Percentiles rank a stretch among this genome's conserved stretches.
These are phyloP conservation scores for Ptilonorhynchus violaceus DNA, from an alignment of 2,113 vertebrate species.

Conservation along the genomic window DNA sequence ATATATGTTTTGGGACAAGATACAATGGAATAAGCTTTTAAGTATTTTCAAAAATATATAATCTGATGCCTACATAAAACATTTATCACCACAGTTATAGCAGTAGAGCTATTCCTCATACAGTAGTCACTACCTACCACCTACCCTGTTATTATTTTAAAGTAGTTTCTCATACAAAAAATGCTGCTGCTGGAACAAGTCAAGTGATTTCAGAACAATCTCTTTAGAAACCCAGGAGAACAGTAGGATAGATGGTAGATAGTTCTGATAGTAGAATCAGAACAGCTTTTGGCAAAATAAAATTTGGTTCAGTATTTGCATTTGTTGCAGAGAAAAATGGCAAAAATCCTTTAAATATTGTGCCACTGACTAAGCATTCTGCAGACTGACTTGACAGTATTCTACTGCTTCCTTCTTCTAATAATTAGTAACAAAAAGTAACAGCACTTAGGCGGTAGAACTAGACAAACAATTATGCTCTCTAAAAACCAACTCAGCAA, in stretches of 20 bases:
- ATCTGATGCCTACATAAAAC: neutral
- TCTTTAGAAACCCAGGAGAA: neutral
- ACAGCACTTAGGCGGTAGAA: neutral
- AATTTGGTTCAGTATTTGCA: neutral
- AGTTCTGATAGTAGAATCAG: neutral
- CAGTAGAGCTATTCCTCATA: neutral
- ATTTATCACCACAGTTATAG: neutral
- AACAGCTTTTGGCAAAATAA: neutral
- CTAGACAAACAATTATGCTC: neutral
- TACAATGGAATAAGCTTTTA: accelerated
- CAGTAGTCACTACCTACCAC: neutral
- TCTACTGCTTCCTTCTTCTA: neutral
- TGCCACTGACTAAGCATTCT: neutral
- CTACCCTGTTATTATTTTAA: neutral
- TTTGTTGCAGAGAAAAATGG: neutral
- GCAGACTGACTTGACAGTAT: neutral
- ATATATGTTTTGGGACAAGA: neutral
- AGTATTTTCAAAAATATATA: neutral
- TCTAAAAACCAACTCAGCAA: neutral
- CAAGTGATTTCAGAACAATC: neutral
- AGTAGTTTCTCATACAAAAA: neutral
- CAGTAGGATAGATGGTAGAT: neutral
- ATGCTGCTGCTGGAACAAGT: neutral
- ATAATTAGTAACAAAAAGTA: neutral
- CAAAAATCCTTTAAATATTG: neutral